Percentiles rank a stretch among this genome's conserved stretches.
Evolutionary conservation across 1,140 invertebrate genomes (phyloP).

Genomic region (Macrocentrus cingulum): DNA sequence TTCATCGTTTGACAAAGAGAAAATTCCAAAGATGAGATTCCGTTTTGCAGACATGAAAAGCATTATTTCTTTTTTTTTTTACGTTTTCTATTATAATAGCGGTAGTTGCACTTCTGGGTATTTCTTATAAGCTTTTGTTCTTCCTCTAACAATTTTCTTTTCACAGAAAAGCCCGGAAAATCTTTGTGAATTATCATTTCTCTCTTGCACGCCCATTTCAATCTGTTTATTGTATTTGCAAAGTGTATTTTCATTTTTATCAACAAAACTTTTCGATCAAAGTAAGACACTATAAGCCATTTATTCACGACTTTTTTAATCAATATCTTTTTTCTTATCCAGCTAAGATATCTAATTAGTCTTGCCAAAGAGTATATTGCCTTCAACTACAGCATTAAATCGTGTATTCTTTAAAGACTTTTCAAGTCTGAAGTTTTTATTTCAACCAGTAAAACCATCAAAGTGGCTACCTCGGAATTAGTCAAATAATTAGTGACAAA

Average conservation of each 20-base stretch:
- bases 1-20: too few species aligned
- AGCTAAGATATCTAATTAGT: too few species aligned
- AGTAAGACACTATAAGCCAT: too few species aligned
- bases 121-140: constrained; percentile 8
- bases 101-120: neutral
- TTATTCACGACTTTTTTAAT: too few species aligned
- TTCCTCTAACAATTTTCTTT: constrained; percentile 3
- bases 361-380: neutral
- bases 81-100: too few species aligned
- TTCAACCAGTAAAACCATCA: neutral
- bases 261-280: neutral
- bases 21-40: too few species aligned
- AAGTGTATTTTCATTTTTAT: constrained; percentile 1
- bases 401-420: too few species aligned
- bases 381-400: neutral
- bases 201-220: constrained; percentile 8
- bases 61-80: too few species aligned
- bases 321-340: too few species aligned
- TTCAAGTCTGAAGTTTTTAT: neutral
- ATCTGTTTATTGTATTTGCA: neutral
- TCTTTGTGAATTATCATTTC: constrained; percentile 6
- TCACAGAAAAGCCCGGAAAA: neutral
- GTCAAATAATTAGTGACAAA: too few species aligned
- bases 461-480: too few species aligned
- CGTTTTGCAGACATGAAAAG: too few species aligned